Evolutionary conservation across 2,113 vertebrate genomes (phyloP).

Genomic region (Ailuropoda melanoleuca): DNA sequence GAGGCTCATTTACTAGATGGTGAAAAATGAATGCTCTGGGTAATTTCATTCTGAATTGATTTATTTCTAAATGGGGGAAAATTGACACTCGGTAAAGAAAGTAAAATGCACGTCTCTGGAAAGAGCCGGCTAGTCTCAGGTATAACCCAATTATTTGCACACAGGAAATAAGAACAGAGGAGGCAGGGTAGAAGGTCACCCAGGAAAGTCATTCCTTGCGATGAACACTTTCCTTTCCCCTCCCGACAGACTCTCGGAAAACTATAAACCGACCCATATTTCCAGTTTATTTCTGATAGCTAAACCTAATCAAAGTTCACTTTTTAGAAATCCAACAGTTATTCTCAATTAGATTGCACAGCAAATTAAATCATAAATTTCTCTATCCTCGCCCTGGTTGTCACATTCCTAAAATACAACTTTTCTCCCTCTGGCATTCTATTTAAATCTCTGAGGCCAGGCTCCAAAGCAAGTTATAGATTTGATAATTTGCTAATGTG

Average conservation of each 20-base stretch:
- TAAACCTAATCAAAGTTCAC: slow-evolving; percentile 83
- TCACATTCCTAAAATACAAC: slow-evolving; percentile 72
- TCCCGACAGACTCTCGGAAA: slow-evolving; percentile 56
- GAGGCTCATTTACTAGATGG: slow-evolving; percentile 70
- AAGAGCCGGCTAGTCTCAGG: slow-evolving; percentile 59
- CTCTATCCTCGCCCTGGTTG: slow-evolving; percentile 60
- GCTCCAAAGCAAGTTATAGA: slow-evolving; percentile 80
- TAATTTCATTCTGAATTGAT: slow-evolving; percentile 78
- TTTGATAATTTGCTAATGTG: slow-evolving; percentile 84
- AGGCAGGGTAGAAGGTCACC: slow-evolving; percentile 4
- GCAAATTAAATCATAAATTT: slow-evolving; percentile 87
- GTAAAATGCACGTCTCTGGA: slow-evolving; percentile 26
- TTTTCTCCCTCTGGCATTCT: slow-evolving; percentile 74
- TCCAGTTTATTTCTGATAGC: slow-evolving; percentile 81
- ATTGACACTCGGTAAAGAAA: slow-evolving; percentile 63
- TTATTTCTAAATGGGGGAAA: slow-evolving; percentile 71
- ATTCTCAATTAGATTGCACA: slow-evolving; percentile 82
- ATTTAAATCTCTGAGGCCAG: slow-evolving; percentile 79
- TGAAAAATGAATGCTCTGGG: slow-evolving; percentile 68
- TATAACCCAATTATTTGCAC: slow-evolving; percentile 63
- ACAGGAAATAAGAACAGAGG: slow-evolving; percentile 56
- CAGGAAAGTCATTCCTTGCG: slow-evolving; percentile 14
- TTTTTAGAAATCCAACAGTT: slow-evolving; percentile 82
- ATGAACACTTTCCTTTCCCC: slow-evolving; percentile 39
- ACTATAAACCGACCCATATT: slow-evolving; percentile 70